Evolutionary conservation across 2,888 invertebrate genomes (phyloP).

Genomic region (Harmothoe impar): DNA sequence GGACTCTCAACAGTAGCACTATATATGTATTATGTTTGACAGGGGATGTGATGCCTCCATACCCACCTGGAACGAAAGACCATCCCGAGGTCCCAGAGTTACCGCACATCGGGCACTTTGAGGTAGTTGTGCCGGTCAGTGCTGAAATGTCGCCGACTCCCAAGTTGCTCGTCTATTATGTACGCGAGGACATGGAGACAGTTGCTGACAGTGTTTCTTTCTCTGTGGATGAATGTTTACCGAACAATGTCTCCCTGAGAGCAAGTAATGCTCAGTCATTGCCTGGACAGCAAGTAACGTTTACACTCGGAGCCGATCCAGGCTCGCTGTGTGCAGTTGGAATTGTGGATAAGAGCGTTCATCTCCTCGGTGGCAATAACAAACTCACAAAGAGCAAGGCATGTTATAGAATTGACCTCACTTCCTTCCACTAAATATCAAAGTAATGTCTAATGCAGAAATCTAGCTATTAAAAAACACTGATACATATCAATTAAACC

Average conservation of each 20-base stretch:
- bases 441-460: too few species aligned
- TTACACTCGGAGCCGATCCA: conserved; percentile 85
- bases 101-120: background rate
- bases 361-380: conserved; percentile 82
- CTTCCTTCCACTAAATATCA: too few species aligned
- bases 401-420: conserved; percentile 31
- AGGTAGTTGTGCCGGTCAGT: conserved; percentile 57
- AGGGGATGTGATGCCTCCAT: too few species aligned
- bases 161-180: conserved; percentile 85
- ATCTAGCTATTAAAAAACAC: too few species aligned
- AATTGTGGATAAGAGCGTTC: conserved; percentile 86
- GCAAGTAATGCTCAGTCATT: background rate
- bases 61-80: background rate
- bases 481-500: too few species aligned
- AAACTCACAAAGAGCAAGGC: conserved; percentile 77
- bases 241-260: conserved; percentile 83
- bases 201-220: conserved; percentile 86
- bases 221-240: conserved; percentile 86
- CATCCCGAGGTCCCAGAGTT: background rate
- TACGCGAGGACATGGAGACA: conserved; percentile 85
- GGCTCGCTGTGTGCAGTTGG: conserved; percentile 86
- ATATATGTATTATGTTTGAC: too few species aligned
- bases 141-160: conserved; percentile 76
- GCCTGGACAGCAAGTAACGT: conserved; percentile 68
- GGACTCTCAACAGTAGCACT: too few species aligned